phyloP scores from a whole-genome alignment of 2,888 invertebrate species.

The Caenorhabditis virilis region DNA sequence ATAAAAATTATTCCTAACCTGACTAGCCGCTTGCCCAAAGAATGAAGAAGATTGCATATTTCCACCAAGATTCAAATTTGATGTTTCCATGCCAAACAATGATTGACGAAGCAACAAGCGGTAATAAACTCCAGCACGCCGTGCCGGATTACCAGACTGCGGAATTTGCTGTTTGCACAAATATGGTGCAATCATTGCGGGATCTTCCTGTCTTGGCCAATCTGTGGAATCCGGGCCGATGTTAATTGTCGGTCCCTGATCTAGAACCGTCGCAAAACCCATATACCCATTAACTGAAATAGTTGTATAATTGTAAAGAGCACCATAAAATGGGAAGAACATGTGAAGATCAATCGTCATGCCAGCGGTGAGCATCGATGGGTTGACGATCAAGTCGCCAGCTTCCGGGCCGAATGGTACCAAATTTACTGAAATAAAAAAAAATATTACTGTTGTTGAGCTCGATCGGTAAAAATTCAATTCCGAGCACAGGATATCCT shows the following conservation, averaged over 20 bases:
- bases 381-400: slow-evolving; percentile 64
- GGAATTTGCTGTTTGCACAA: slow-evolving; percentile 66
- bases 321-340: slow-evolving; percentile 68
- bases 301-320: slow-evolving; percentile 67
- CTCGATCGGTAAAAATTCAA: not conserved
- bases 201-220: slow-evolving; percentile 67
- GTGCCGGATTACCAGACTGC: slow-evolving; percentile 61
- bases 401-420: slow-evolving; percentile 66
- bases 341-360: slow-evolving; percentile 66
- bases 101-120: slow-evolving; percentile 64
- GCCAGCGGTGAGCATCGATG: slow-evolving; percentile 64
- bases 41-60: slow-evolving; percentile 52
- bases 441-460: slow-evolving; percentile 9
- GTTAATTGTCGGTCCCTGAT: slow-evolving; percentile 68
- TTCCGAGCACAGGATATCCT: not conserved
- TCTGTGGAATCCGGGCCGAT: slow-evolving; percentile 65
- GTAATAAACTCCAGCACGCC: slow-evolving; percentile 64
- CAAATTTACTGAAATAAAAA: slow-evolving; percentile 53
- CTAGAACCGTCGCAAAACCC: slow-evolving; percentile 66
- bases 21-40: slow-evolving; percentile 56
- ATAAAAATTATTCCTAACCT: no score
- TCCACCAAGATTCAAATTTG: slow-evolving; percentile 56
- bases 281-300: slow-evolving; percentile 67
- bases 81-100: slow-evolving; percentile 61
- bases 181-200: slow-evolving; percentile 68